Evolutionary conservation across 2,888 invertebrate genomes (phyloP), one percentile per base, ranked within the genome.

Genomic region (Taenaris catops): DNA sequence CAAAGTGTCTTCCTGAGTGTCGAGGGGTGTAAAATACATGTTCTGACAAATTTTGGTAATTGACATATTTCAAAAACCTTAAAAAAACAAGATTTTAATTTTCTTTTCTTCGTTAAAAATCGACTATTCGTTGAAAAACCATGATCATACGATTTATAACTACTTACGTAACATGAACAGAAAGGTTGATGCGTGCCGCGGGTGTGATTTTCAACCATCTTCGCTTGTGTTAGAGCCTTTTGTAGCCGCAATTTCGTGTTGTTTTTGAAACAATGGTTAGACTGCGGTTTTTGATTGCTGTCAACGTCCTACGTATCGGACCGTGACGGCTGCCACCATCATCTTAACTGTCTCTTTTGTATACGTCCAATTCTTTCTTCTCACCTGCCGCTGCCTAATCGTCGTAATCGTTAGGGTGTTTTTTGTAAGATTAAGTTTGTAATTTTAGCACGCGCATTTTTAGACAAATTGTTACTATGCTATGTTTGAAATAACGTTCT

Each of bases 261-360:
- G 57, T 58, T 48, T 51, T 55, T 56, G 61, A 72, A 59, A 80
- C 75, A 75, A 75, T 70, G 59, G 68, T 49, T 40, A 19, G 40
- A 36, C 64, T 76, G 78, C 61, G 76, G 80, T 78, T 79, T 76
- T 65, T 52, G 67, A 63, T 60, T 58, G 66, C 59, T 72, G 81
- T 83, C 81, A 79, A 78, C 74, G 81, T 55, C 73, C 75, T 56
- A 57, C 37, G 53, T 45, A 63, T 46, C 72, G 61, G 65, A 67
- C 70, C 76, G 53, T 72, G 68, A 68, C 75, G 61, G 51, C 48
- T 49, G 55, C 55, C 56, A 49, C 32, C 46, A 39, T 34, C 37
- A 40, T 44, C 44, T 44, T 44, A 44, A 44, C 44, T 44, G 44
- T 44, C 44, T 44, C 43, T 40, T 41, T 40, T 39, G 43, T 43